A percentile compares a stretch with the other conserved stretches of the same genome.
Conservation (phyloP, 2,797 vertebrate genomes). For the Sebastes nivosus region DNA sequence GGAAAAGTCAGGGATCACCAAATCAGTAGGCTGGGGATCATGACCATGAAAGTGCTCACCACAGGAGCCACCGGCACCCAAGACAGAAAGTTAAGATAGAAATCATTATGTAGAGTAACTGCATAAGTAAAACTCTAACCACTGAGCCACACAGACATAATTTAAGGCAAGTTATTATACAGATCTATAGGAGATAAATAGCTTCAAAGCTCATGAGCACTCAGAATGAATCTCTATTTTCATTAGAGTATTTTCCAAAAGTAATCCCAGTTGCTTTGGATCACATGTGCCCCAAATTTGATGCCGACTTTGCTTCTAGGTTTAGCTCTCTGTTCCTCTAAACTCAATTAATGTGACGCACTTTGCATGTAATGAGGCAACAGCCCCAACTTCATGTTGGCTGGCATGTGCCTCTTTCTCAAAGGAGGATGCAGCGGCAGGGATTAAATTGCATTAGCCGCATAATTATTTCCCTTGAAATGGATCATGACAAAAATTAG, state of each 20-base stretch:
- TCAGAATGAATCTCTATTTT: conserved; percentile 8
- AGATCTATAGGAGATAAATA: neutral
- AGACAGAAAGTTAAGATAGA: neutral
- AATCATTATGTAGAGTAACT: neutral
- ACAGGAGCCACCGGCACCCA: neutral
- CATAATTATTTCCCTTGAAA: conserved; percentile 77
- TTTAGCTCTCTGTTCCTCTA: conserved; percentile 54
- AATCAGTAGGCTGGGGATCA: too few species aligned
- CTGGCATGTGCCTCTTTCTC: conserved; percentile 61
- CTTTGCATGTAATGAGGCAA: conserved; percentile 71
- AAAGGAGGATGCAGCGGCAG: conserved; percentile 67
- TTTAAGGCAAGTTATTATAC: neutral
- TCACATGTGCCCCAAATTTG: conserved; percentile 47
- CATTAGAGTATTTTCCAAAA: conserved; percentile 4
- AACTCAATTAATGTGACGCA: conserved; percentile 68
- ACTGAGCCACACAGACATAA: neutral
- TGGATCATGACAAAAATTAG: conserved; percentile 70
- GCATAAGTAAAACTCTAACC: neutral
- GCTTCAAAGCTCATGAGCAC: conserved; percentile 1
- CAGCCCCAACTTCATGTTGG: conserved; percentile 56
- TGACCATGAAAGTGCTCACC: too few species aligned
- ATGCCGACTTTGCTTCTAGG: conserved; percentile 40
- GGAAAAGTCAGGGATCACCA: too few species aligned
- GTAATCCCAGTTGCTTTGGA: conserved; percentile 47
- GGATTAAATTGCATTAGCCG: conserved; percentile 77